Base-by-base conservation (phyloP, 2,888 invertebrate genomes). In the Notocelia uddmanniana region DNA sequence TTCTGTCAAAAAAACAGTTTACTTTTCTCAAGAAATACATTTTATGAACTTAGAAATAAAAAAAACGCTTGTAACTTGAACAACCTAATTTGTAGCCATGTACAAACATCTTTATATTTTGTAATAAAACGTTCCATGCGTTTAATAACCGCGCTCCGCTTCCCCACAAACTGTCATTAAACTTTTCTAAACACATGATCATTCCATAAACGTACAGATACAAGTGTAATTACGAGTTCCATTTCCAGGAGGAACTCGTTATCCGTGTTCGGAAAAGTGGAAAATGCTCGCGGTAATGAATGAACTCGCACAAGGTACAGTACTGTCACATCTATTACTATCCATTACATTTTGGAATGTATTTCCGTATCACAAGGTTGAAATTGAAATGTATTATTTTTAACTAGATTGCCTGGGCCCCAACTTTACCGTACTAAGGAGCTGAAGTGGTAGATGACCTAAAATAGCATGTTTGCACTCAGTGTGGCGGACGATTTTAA, bases 211-310 rank as follows among this genome's bases (percentile, higher is more conserved):
- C 45, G 66, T 60, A 54, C 71, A 59, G 52, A 67, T 67, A 67
- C 23, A 66, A 59, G 58, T 59, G 37, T 71, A 66, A 71, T 71
- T 71, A 60, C 23, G 41, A 45, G 58, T 67, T 66, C 23, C 54
- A 19, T 57, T 67, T 60, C 11, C 68, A 9, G 18, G 64, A 59
- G 72, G 37, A 63, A 68, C 62, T 72, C 72, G 72, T 72, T 72
- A 72, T 72, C 55, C 62, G 55, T 72, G 72, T 72, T 67, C 72
- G 26, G 67, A 62, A 71, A 68, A 62, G 62, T 68, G 68, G 72
- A 72, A 68, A 71, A 63, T 55, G 41, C 45, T 59, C 70, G 67
- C 60, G 55, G 50, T 62, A 72, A 72, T 68, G 67, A 72, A 72
- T 68, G 68, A 68, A 72, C 67, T 62, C 50, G 68, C 48, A 34